phyloP scores from a whole-genome alignment of 1,140 invertebrate species.

The Drosophila tsacasi region DNA sequence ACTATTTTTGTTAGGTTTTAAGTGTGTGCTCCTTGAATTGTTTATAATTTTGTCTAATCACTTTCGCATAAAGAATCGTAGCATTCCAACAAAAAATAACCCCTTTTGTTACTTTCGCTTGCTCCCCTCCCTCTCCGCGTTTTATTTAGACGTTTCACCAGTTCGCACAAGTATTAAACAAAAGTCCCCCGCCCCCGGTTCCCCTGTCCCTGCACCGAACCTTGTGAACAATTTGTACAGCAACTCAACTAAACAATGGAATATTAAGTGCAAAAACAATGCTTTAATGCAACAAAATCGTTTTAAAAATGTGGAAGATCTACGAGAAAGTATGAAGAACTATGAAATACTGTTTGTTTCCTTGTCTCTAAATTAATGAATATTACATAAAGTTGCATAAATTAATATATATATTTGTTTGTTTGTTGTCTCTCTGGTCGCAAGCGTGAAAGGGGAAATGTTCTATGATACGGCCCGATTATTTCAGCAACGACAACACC shows the following conservation, averaged over 20 bases:
- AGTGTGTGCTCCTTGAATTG: slow-evolving; percentile 70
- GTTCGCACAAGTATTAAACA: slow-evolving; percentile 80
- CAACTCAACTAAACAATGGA: slow-evolving; percentile 77
- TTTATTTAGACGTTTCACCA: slow-evolving; percentile 58
- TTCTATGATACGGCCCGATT: slow-evolving; percentile 59
- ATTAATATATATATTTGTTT: slow-evolving; percentile 48
- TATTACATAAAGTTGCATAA: slow-evolving; percentile 74
- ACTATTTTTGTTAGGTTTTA: slow-evolving; percentile 80
- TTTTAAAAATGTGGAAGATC: slow-evolving; percentile 59
- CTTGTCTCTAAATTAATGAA: slow-evolving; percentile 76
- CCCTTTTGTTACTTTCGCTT: slow-evolving; percentile 40
- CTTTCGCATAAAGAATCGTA: slow-evolving; percentile 74
- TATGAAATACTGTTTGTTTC: slow-evolving; percentile 69
- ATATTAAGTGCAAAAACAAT: slow-evolving; percentile 77
- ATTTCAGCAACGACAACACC: slow-evolving; percentile 52
- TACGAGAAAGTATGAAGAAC: slow-evolving; percentile 49
- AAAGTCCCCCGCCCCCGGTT: slow-evolving; percentile 15
- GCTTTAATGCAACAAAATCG: slow-evolving; percentile 66
- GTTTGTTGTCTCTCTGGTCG: slow-evolving; percentile 61
- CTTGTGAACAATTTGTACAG: slow-evolving; percentile 79
- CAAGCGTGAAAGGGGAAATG: slow-evolving; percentile 29
- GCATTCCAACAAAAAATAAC: slow-evolving; percentile 70
- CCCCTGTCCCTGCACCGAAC: slow-evolving; percentile 65
- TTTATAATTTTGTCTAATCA: slow-evolving; percentile 64
- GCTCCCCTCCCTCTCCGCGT: slow-evolving; percentile 21